A percentile compares a stretch with the other conserved stretches of the same genome.
phyloP scores from a whole-genome alignment of 2,888 invertebrate species.

The Phymatocera aterrima region DNA sequence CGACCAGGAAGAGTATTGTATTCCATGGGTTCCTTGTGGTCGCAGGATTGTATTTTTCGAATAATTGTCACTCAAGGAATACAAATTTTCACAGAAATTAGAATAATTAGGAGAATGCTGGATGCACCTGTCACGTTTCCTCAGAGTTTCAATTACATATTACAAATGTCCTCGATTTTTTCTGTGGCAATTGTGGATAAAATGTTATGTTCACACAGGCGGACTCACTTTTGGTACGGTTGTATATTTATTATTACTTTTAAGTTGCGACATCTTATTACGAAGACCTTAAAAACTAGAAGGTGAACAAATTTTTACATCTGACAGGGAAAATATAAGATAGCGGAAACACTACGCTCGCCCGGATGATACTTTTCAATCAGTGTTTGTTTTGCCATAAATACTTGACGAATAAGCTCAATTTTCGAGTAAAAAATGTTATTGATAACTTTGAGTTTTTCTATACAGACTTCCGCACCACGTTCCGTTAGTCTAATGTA shows the following conservation, averaged over 20 bases:
- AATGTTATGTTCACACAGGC: slow-evolving; percentile 20
- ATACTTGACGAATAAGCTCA: slow-evolving; percentile 30
- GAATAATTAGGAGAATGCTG: not conserved
- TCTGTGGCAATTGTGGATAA: not conserved
- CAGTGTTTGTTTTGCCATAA: slow-evolving; percentile 1
- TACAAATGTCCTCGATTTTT: not conserved
- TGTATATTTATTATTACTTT: slow-evolving; percentile 42
- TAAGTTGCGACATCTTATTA: slow-evolving; percentile 47
- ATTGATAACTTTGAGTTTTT: not conserved
- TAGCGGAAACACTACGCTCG: slow-evolving; percentile 53
- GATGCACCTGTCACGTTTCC: not conserved
- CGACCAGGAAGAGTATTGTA: not conserved
- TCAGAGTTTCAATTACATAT: not conserved
- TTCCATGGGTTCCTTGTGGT: not conserved
- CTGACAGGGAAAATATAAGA: slow-evolving; percentile 54
- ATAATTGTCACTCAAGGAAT: not conserved
- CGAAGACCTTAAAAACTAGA: slow-evolving; percentile 60
- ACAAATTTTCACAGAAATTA: not conserved
- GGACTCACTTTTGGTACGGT: slow-evolving; percentile 29
- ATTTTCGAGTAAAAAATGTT: not conserved
- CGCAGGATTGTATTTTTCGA: not conserved
- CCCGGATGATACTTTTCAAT: slow-evolving; percentile 40
- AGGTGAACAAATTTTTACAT: slow-evolving; percentile 66
- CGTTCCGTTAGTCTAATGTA: not conserved
- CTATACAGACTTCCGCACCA: not conserved